Evolutionary conservation across 2,888 invertebrate genomes (phyloP).

Genomic region (Apotomis turbidana): DNA sequence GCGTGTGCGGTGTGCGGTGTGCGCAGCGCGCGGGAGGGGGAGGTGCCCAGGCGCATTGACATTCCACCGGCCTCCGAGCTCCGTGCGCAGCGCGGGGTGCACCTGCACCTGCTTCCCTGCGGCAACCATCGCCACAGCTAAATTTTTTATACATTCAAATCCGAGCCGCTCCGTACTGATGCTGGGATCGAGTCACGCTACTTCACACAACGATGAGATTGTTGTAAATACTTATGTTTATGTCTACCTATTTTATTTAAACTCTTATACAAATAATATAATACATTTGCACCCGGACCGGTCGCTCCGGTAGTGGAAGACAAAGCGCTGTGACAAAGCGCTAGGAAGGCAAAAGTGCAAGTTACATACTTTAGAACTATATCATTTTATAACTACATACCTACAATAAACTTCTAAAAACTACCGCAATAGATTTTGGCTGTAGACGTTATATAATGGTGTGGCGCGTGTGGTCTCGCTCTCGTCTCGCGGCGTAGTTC

Average conservation of each 20-base stretch:
- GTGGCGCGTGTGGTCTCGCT: background rate
- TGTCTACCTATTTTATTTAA: too few species aligned
- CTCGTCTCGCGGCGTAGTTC: slow-evolving; percentile 10
- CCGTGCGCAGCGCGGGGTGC: slow-evolving; percentile 14
- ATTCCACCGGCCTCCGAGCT: slow-evolving; percentile 29
- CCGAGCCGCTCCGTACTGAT: background rate
- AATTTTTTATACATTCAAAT: background rate
- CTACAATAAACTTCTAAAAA: too few species aligned
- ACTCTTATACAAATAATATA: too few species aligned
- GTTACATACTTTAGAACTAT: too few species aligned
- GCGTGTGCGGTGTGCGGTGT: background rate
- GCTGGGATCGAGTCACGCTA: background rate
- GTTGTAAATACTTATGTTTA: too few species aligned
- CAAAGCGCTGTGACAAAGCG: too few species aligned
- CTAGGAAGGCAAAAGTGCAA: too few species aligned
- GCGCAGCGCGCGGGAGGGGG: background rate
- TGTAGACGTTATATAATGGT: background rate
- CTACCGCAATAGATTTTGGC: background rate
- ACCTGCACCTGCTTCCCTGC: slow-evolving; percentile 31
- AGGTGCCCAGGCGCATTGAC: slow-evolving; percentile 23
- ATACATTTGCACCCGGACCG: too few species aligned
- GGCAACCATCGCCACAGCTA: slow-evolving; percentile 1
- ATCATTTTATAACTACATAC: too few species aligned
- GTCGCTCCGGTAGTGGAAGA: too few species aligned
- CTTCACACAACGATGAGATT: background rate